Evolutionary conservation across 2,113 vertebrate genomes (phyloP).

Genomic region (Hypanus sabinus): DNA sequence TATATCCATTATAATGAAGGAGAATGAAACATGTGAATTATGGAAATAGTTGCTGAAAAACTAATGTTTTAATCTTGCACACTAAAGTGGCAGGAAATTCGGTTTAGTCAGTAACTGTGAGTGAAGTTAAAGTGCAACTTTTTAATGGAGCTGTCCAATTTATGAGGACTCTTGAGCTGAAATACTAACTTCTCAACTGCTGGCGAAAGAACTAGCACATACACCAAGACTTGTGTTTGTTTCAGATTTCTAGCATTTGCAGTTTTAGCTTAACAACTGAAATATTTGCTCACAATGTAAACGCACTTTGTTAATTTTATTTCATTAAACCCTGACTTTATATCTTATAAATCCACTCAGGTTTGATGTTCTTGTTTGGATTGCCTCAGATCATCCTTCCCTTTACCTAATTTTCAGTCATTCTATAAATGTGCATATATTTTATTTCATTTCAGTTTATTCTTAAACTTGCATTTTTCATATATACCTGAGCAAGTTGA

Average conservation of each 20-base stretch:
- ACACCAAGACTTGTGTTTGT: background rate
- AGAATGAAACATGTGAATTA: background rate
- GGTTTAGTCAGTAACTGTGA: background rate
- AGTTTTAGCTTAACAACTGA: background rate
- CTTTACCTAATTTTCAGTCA: background rate
- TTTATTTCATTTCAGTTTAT: background rate
- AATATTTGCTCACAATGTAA: background rate
- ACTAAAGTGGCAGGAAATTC: background rate
- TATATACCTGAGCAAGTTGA: background rate
- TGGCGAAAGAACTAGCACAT: background rate
- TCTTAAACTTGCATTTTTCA: background rate
- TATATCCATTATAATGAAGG: background rate
- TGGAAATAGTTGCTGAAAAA: constrained; percentile 7
- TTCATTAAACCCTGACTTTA: background rate
- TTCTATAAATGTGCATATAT: background rate
- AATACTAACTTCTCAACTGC: background rate
- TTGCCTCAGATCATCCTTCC: background rate
- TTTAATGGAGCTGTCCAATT: background rate
- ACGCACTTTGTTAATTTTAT: background rate
- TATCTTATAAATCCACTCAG: background rate
- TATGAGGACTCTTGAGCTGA: background rate
- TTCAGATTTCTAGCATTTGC: background rate
- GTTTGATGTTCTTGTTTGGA: too few relatives aligned
- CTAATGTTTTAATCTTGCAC: background rate
- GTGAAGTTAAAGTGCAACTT: background rate